Evolutionary conservation across 2,888 invertebrate genomes (phyloP).

Genomic region (Conchocele bisecta): DNA sequence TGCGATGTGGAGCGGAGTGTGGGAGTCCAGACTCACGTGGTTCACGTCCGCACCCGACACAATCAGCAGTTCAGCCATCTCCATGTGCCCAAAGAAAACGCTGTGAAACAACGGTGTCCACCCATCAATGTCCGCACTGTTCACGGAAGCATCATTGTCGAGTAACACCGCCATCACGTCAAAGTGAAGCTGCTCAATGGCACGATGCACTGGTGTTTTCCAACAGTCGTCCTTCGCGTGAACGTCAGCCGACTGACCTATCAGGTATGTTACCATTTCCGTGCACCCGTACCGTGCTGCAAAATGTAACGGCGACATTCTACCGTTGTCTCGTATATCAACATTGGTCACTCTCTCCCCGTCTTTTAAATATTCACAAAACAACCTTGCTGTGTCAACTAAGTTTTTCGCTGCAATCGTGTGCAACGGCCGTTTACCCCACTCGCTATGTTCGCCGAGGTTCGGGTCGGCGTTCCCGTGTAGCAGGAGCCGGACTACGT

Average conservation of each 20-base stretch:
- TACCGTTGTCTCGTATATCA: constrained; percentile 38
- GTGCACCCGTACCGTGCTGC: constrained; percentile 37
- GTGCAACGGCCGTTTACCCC: constrained; percentile 38
- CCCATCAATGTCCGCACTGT: constrained; percentile 34
- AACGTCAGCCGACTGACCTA: constrained; percentile 28
- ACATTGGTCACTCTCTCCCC: constrained; percentile 16
- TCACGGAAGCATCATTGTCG: constrained; percentile 37
- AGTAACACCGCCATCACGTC: constrained; percentile 35
- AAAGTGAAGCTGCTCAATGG: constrained; percentile 36
- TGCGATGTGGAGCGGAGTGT: constrained; percentile 33
- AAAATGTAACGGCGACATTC: constrained; percentile 39
- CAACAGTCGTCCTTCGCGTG: constrained; percentile 31
- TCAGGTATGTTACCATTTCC: constrained; percentile 43
- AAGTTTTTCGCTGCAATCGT: constrained; percentile 32
- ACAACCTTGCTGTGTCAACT: constrained; percentile 22
- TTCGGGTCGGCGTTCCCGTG: constrained; percentile 33
- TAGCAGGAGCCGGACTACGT: constrained; percentile 27
- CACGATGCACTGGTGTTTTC: constrained; percentile 47
- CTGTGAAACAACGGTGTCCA: constrained; percentile 57
- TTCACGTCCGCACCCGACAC: constrained; percentile 35
- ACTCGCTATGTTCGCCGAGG: constrained; percentile 28
- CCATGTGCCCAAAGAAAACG: constrained; percentile 34
- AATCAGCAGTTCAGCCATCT: constrained; percentile 38
- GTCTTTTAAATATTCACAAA: constrained; percentile 15
- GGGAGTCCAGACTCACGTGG: constrained; percentile 15